These are phyloP conservation scores for Frankliniella fusca DNA, from an alignment of 2,888 invertebrate genomes.

Conservation along the genomic window DNA sequence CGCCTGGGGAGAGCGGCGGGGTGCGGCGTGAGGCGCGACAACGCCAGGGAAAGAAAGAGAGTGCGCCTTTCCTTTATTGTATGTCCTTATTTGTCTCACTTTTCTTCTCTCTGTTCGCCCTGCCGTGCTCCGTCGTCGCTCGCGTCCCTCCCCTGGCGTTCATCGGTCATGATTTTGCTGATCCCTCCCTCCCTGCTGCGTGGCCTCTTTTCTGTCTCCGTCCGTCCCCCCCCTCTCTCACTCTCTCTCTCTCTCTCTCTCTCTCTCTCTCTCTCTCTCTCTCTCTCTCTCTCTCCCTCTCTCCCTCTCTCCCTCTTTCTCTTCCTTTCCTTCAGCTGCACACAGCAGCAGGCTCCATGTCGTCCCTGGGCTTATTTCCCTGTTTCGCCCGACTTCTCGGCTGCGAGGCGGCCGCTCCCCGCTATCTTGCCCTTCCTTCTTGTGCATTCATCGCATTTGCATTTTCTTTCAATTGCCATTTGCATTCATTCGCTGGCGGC, in stretches of 20 bases:
- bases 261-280: background rate
- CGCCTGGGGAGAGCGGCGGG: background rate
- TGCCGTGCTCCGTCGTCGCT: background rate
- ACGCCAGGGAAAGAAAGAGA: background rate
- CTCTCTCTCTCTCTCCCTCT: background rate
- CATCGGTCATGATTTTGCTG: conserved; percentile 22
- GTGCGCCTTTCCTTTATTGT: conserved; percentile 1
- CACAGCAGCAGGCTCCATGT: too few relatives aligned
- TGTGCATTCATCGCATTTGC: background rate
- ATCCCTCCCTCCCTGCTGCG: background rate
- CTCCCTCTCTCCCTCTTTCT: background rate
- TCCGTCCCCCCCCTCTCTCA: background rate
- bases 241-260: background rate
- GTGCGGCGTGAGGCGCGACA: background rate
- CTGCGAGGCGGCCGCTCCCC: background rate
- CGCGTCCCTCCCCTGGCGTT: conserved; percentile 20
- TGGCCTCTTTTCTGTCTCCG: background rate
- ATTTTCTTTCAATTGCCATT: conserved; percentile 17
- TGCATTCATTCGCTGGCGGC: background rate
- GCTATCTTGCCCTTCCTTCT: too few relatives aligned
- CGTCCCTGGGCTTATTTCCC: too few relatives aligned
- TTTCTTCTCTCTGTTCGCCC: background rate
- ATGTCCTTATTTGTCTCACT: conserved; percentile 20
- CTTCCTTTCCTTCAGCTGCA: background rate
- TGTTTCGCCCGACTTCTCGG: too few relatives aligned